These are phyloP conservation scores for Fistularia commersonii DNA, from an alignment of 2,797 vertebrate genomes.

Conservation along the genomic window DNA sequence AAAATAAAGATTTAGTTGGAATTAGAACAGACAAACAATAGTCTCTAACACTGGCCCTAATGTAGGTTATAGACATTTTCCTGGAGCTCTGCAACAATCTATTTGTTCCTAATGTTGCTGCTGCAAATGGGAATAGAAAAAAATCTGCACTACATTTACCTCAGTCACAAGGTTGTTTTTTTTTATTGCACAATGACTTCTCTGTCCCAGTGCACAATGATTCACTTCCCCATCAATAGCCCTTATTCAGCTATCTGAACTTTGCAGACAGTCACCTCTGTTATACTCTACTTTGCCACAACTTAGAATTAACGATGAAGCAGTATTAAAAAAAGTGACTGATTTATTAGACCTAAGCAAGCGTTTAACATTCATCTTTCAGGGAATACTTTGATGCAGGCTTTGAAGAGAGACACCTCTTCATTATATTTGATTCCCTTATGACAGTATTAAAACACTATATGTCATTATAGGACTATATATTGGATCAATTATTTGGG, in stretches of 20 bases:
- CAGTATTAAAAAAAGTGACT: not conserved
- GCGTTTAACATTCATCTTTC: no score
- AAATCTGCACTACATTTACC: conserved; percentile 9
- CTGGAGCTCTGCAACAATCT: not conserved
- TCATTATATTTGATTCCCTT: no score
- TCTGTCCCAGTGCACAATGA: conserved; percentile 52
- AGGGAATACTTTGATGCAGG: no score
- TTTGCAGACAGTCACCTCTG: conserved; percentile 35
- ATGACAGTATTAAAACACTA: no score
- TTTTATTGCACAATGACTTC: conserved; percentile 44
- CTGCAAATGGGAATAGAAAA: conserved; percentile 31
- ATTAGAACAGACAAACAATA: no score
- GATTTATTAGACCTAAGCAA: not conserved
- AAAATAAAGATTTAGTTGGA: no score
- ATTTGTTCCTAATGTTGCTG: not conserved
- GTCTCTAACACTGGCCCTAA: no score
- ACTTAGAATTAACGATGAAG: conserved; percentile 11
- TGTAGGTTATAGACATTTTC: no score
- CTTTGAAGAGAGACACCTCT: no score
- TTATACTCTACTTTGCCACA: not conserved
- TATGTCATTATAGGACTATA: no score
- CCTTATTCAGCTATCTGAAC: conserved; percentile 45
- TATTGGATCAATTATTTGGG: no score
- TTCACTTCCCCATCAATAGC: conserved; percentile 56
- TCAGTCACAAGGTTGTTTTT: conserved; percentile 35